Conservation (phyloP, 2,888 invertebrate species). For the Synergus gifuensis region DNA sequence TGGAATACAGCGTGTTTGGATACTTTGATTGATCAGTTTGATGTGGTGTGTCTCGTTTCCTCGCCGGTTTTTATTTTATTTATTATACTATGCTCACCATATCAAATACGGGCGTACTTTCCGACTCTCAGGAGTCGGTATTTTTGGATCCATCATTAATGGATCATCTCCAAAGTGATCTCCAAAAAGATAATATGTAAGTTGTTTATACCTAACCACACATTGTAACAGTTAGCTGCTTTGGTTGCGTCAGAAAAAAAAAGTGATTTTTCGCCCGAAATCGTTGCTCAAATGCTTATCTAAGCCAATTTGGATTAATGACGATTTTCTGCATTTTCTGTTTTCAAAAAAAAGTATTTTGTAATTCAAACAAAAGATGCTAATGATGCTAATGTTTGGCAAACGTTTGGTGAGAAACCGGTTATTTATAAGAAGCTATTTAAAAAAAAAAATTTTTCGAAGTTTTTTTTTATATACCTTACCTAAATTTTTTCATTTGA, state of each 20-base stretch:
- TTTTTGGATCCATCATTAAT: background rate
- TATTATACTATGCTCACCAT: background rate
- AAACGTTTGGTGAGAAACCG: background rate
- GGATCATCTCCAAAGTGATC: constrained; percentile 15
- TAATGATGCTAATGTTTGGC: background rate
- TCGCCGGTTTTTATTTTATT: background rate
- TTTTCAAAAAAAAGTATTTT: background rate
- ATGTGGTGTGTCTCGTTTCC: background rate
- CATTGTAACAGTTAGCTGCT: too few species aligned
- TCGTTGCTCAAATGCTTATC: background rate
- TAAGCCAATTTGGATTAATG: background rate
- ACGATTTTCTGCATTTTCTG: background rate
- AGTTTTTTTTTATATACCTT: background rate
- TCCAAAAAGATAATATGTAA: background rate
- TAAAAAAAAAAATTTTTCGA: background rate
- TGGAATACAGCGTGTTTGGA: too few species aligned
- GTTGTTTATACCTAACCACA: background rate
- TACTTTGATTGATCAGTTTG: too few species aligned
- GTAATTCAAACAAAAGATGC: background rate
- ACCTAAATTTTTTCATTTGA: background rate
- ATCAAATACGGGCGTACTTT: background rate
- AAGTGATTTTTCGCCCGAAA: background rate
- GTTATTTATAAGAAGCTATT: background rate
- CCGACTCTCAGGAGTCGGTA: constrained; percentile 7
- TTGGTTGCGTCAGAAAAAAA: constrained; percentile 8